Base-by-base conservation (phyloP, 2,797 vertebrate species). In the Setipinna tenuifilis region DNA sequence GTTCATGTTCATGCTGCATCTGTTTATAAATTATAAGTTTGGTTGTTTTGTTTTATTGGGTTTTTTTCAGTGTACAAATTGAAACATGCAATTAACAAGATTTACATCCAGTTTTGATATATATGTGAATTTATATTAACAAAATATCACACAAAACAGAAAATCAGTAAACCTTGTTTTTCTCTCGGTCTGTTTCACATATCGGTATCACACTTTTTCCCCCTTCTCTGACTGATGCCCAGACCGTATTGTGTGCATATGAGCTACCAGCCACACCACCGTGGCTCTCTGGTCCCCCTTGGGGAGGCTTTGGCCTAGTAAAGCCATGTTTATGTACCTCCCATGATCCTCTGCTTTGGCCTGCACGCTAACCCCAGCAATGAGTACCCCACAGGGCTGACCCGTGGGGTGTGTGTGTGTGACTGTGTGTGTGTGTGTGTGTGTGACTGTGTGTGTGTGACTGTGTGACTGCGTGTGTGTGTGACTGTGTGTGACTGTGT, bases 341-440 rank as follows among this genome's bases (percentile, higher is more conserved):
- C 65, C 28, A 17, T 71, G 65, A 71, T 71, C 65, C 65, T 35
- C 14, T 71, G 65, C 65, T 71, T 19, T 71, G 65, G 65, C 65
- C 65, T 14, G 12, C 28, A 14, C 65, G 25, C 65, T 28, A 41
- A 31, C 25, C 12, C 21, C 71, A 78, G 35, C 17, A 78, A 71
- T 71, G 25, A 35, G 25, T 14, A 71, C 11, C 25, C 28, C 25
- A 31, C 65, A 28, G 41, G 25, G 75, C 68, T 2, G 3, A 31
- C 87, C 86, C 28, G 25, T 19, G 28, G 28, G 65, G 65, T 54
- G 14, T 54, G 50, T 54, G 50, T 54, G 50, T 3, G 7, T 54
- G 46, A 4, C 1, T 54, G 50, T 54, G 50, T 54, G 50, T 54
- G 50, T 54, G 50, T 54, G 50, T 54, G 50, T 14, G 50, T 54